phyloP scores from a whole-genome alignment of 30 jellyfish, hydroid and myxozoan genomes.

The Turritopsis dohrnii region DNA sequence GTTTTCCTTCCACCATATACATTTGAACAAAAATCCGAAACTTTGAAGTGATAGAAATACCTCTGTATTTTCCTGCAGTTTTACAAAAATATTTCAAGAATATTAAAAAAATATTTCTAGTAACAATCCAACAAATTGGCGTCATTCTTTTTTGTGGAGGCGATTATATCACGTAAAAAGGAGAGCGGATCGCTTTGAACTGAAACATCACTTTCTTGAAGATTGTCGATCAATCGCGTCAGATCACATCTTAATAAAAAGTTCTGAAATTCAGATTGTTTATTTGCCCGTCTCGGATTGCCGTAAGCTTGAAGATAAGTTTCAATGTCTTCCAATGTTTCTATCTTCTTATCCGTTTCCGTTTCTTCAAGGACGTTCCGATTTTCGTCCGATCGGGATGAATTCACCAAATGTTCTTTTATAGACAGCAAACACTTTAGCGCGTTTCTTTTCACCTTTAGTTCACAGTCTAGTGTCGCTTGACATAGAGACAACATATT shows the following conservation, averaged over 20 bases:
- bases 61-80: too few species aligned
- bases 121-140: slow-evolving; percentile 33
- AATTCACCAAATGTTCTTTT: neutral
- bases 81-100: too few species aligned
- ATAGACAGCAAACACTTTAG: neutral
- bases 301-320: neutral
- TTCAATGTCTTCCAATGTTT: slow-evolving; percentile 7
- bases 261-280: neutral
- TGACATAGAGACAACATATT: neutral
- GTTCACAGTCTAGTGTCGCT: slow-evolving; percentile 13
- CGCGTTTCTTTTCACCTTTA: neutral
- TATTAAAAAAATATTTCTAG: too few species aligned
- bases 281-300: neutral
- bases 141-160: slow-evolving; percentile 29
- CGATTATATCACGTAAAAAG: slow-evolving; percentile 23
- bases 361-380: neutral
- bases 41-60: too few species aligned
- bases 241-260: slow-evolving; percentile 10
- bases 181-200: slow-evolving; percentile 32
- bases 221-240: neutral
- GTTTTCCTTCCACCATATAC: too few species aligned
- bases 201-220: slow-evolving; percentile 8
- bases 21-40: too few species aligned
- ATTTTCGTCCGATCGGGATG: neutral
- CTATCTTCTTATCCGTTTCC: neutral